Evolutionary conservation across 2,888 invertebrate species (phyloP), one percentile per base, ranked within the genome.

Genomic region (Drosophila anomelani): DNA sequence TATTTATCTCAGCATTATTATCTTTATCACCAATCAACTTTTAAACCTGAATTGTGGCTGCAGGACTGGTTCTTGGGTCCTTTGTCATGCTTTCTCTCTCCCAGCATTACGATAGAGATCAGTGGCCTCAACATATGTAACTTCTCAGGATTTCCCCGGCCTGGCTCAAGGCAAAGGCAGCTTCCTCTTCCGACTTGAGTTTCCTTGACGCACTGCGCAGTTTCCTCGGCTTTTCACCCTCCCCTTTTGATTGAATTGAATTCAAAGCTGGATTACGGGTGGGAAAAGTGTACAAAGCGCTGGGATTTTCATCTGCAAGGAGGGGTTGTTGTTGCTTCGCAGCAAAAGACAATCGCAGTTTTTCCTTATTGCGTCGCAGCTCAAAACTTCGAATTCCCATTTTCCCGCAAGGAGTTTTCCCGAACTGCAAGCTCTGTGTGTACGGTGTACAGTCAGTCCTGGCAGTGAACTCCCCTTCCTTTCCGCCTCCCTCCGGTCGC

Each of bases 301-400:
- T 53, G 47, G 38, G 55, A 46, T 39, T 55, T 69, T 39, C 44
- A 36, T 38, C 46, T 17, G 23, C 13, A 38, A 23, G 13, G 23
- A 15, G 55, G 72, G 72, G 72, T 73, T 73, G 72, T 38, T 54
- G 72, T 66, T 73, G 72, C 51, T 53, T 79, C 17, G 23, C 13
- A 39, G 49, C 29, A 10, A 61, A 82, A 80, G 81, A 74, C 67
- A 81, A 88, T 84, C 89, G 89, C 85, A 89, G 85, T 87, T 85
- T 80, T 80, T 70, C 78, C 70, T 60, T 81, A 86, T 82, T 85
- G 89, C 84, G 84, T 89, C 84, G 84, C 77, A 83, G 64, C 59
- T 46, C 49, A 44, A 47, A 49, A 63, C 51, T 78, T 77, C 59
- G 69, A 68, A 76, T 51, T 41, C 38, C 58, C 60, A 60, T 71